Conservation (phyloP, 2,797 vertebrate species). For the Arnoldichthys spilopterus region DNA sequence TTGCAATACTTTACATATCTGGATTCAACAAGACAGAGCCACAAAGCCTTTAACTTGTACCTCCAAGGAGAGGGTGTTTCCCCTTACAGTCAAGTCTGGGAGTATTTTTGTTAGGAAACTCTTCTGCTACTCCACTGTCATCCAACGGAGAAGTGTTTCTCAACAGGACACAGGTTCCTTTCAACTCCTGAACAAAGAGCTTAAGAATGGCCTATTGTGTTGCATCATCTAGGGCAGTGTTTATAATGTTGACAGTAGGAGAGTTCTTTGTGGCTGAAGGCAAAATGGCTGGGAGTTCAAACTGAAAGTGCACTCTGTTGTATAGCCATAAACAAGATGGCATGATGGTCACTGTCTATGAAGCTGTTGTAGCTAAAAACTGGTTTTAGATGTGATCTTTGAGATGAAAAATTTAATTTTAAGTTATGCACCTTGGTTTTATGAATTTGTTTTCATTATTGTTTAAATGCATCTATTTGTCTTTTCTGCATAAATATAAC, state of each 20-base stretch:
- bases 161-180: conserved; percentile 20
- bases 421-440: neutral
- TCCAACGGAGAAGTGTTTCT: conserved; percentile 53
- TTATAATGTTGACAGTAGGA: conserved; percentile 25
- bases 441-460: neutral
- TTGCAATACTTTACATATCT: too few relatives aligned
- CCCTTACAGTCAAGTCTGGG: conserved; percentile 51
- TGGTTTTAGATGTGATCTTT: neutral
- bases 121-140: conserved; percentile 67
- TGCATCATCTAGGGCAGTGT: conserved; percentile 5
- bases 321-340: neutral
- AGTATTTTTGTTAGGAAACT: conserved; percentile 69
- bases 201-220: conserved; percentile 33
- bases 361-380: neutral
- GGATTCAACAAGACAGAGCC: neutral
- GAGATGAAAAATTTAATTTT: neutral
- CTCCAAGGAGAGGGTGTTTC: conserved; percentile 62
- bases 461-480: neutral
- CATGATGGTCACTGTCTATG: neutral
- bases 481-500: too few relatives aligned
- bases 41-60: conserved; percentile 49
- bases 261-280: neutral
- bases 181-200: conserved; percentile 35
- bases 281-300: conserved; percentile 10
- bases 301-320: conserved; percentile 27